phyloP scores from a whole-genome alignment of 2,888 invertebrate genomes.

The Lottia scabra region DNA sequence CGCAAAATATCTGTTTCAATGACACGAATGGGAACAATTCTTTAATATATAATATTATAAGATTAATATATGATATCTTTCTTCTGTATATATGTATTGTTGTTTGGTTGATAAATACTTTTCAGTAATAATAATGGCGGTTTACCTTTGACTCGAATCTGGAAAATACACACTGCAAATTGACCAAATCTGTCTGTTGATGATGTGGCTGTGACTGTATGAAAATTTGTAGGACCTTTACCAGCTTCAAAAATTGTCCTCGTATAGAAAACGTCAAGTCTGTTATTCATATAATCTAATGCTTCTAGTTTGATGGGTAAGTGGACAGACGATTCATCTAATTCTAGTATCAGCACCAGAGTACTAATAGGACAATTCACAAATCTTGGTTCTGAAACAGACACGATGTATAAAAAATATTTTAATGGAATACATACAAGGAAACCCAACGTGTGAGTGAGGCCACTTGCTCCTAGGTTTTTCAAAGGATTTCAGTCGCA shows the following conservation, averaged over 20 bases:
- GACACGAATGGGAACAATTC: too few relatives aligned
- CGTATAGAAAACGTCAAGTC: neutral
- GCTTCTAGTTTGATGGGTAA: neutral
- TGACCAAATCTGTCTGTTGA: neutral
- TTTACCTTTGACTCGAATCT: neutral
- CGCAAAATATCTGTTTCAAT: too few relatives aligned
- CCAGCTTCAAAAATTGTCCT: neutral
- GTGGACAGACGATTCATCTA: neutral
- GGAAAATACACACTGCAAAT: neutral
- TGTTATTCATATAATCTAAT: neutral
- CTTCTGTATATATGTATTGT: too few relatives aligned
- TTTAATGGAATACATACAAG: too few relatives aligned
- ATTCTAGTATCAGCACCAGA: neutral
- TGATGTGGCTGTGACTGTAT: neutral
- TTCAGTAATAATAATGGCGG: too few relatives aligned
- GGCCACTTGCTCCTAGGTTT: too few relatives aligned
- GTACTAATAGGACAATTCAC: neutral
- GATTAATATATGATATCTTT: too few relatives aligned
- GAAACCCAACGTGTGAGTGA: too few relatives aligned
- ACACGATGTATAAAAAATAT: too few relatives aligned
- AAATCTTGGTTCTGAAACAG: neutral
- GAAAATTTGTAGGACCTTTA: neutral
- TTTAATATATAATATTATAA: too few relatives aligned
- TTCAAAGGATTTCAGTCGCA: too few relatives aligned
- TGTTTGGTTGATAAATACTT: too few relatives aligned